These are phyloP conservation scores for Oncorhynchus masou DNA, from an alignment of 2,113 vertebrate species.

Conservation along the genomic window DNA sequence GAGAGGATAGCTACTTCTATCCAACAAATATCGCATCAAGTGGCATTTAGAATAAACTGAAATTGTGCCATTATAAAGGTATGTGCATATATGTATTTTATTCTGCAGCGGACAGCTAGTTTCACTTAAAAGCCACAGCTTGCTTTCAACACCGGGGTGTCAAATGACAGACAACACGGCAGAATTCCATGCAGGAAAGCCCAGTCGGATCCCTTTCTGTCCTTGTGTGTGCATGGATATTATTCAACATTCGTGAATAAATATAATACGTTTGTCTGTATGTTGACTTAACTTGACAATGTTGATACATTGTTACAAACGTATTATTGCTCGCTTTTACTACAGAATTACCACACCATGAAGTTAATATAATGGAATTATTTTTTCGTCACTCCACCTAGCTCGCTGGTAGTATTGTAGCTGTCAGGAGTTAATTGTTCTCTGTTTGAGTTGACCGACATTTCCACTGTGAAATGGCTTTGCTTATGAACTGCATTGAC, in stretches of 20 bases:
- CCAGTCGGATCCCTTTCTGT: not conserved
- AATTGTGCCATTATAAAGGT: slow-evolving; percentile 28
- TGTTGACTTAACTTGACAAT: not conserved
- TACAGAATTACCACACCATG: not conserved
- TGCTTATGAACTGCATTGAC: too few species aligned
- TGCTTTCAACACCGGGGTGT: slow-evolving; percentile 38
- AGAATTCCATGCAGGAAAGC: slow-evolving; percentile 9
- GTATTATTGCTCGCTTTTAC: not conserved
- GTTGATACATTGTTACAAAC: not conserved
- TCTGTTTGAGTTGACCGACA: too few species aligned
- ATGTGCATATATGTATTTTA: slow-evolving; percentile 16
- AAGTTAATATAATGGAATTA: slow-evolving; percentile 18
- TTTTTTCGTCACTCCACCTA: not conserved
- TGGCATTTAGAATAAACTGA: not conserved
- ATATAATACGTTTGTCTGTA: not conserved
- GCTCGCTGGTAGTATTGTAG: too few species aligned
- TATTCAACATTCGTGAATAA: not conserved
- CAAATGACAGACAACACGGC: slow-evolving; percentile 44
- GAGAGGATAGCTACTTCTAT: not conserved
- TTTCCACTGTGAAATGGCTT: too few species aligned
- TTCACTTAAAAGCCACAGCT: slow-evolving; percentile 29
- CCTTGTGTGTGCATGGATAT: not conserved
- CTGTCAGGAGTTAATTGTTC: too few species aligned
- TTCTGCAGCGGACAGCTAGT: slow-evolving; percentile 19
- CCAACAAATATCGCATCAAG: not conserved